Conservation (phyloP, 1,140 invertebrate species). For the Vanessa atalanta region DNA sequence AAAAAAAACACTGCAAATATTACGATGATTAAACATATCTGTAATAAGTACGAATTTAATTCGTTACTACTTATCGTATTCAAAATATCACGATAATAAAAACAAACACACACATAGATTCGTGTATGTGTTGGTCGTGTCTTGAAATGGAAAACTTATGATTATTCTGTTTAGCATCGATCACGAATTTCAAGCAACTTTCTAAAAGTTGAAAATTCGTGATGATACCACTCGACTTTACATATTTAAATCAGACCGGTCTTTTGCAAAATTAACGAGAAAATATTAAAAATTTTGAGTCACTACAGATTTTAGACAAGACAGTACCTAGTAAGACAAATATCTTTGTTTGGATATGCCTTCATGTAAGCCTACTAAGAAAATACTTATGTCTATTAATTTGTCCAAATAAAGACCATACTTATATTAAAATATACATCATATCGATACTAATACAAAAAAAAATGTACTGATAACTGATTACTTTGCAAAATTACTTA, state of each 20-base stretch:
- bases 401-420: no score
- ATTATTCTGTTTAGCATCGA: slow-evolving; percentile 36
- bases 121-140: slow-evolving; percentile 5
- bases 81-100: background rate
- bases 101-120: background rate
- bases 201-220: slow-evolving; percentile 62
- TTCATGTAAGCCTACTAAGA: no score
- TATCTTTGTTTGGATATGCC: no score
- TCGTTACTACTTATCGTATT: background rate
- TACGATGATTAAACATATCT: no score
- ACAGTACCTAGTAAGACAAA: slow-evolving; percentile 8
- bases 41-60: background rate
- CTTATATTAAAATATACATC: no score
- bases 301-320: slow-evolving; percentile 8
- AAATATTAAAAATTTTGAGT: slow-evolving; percentile 33
- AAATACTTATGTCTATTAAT: no score
- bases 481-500: no score
- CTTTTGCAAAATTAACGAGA: slow-evolving; percentile 39
- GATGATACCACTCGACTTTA: slow-evolving; percentile 47
- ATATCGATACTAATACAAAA: no score
- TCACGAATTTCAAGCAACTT: slow-evolving; percentile 62
- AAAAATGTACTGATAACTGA: no score
- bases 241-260: slow-evolving; percentile 61
- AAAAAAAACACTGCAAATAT: no score
- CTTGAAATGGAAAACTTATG: slow-evolving; percentile 16